Conservation (phyloP, 23 tunicate species). For the Styela plicata region DNA sequence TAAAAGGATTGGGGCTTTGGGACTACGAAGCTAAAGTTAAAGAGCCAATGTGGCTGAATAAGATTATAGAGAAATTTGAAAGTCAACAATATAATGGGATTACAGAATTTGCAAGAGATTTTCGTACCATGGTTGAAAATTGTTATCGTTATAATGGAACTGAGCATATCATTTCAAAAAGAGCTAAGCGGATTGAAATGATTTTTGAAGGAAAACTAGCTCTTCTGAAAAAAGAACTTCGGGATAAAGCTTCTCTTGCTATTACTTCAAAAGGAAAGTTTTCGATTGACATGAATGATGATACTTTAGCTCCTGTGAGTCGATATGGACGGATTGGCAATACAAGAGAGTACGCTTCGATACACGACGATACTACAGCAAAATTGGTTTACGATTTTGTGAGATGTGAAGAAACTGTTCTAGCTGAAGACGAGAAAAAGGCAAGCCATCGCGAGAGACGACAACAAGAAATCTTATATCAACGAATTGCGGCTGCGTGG, state of each 20-base stretch:
- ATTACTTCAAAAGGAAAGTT: constrained; percentile 68
- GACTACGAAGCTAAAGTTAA: constrained; percentile 57
- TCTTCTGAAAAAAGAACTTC: constrained; percentile 44
- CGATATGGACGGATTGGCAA: constrained; percentile 28
- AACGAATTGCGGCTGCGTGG: constrained; percentile 78
- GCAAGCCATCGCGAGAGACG: constrained; percentile 59
- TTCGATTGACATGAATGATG: constrained; percentile 31
- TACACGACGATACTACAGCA: constrained; percentile 13
- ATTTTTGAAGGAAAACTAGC: constrained; percentile 61
- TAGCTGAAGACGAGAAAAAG: constrained; percentile 67
- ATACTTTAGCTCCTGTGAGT: constrained; percentile 30
- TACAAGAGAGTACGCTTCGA: constrained; percentile 19
- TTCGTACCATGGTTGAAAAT: constrained; percentile 80
- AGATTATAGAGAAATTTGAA: constrained; percentile 66
- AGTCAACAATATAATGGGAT: constrained; percentile 30
- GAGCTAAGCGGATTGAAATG: constrained; percentile 74
- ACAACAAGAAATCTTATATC: constrained; percentile 69
- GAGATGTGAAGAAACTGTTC: constrained; percentile 57
- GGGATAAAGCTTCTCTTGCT: constrained; percentile 43
- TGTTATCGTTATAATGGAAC: constrained; percentile 84
- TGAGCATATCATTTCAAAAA: constrained; percentile 75
- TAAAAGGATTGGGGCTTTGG: constrained; percentile 78
- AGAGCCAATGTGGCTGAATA: constrained; percentile 84
- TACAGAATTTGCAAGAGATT: constrained; percentile 69
- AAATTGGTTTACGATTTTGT: constrained; percentile 78